Evolutionary conservation across 2,113 vertebrate species (phyloP).

Genomic region (Paraplagusia blochii): DNA sequence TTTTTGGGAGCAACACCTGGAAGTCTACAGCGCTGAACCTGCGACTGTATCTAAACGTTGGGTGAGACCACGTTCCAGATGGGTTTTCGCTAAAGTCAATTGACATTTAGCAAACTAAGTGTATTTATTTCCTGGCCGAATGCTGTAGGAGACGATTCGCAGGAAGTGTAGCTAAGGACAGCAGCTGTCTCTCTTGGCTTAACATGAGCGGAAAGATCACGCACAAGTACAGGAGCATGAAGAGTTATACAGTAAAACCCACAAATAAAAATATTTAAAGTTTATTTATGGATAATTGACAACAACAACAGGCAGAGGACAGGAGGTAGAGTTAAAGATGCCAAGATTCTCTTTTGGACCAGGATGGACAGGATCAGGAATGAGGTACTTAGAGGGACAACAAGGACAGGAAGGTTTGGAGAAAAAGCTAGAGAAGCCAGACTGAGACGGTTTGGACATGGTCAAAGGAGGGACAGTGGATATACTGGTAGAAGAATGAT

Average conservation of each 20-base stretch:
- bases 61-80: neutral
- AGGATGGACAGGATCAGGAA: too few species aligned
- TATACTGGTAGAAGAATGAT: too few species aligned
- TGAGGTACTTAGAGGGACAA: too few species aligned
- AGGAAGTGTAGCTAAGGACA: neutral
- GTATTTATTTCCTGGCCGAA: neutral
- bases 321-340: too few species aligned
- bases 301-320: too few species aligned
- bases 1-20: slow-evolving; percentile 14
- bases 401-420: too few species aligned
- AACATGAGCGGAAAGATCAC: neutral
- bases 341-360: too few species aligned
- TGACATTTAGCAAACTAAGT: slow-evolving; percentile 1
- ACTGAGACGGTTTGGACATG: too few species aligned
- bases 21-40: neutral
- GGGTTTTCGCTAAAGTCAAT: slow-evolving; percentile 1
- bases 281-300: too few species aligned
- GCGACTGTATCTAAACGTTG: slow-evolving; percentile 14
- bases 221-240: neutral
- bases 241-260: neutral
- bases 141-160: slow-evolving; percentile 6
- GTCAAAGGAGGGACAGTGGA: too few species aligned
- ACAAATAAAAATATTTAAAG: too few species aligned
- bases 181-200: neutral
- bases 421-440: too few species aligned